Percentiles rank a stretch among this genome's conserved stretches.
Conservation (phyloP, 2,888 invertebrate genomes). For the Conchocele bisecta region DNA sequence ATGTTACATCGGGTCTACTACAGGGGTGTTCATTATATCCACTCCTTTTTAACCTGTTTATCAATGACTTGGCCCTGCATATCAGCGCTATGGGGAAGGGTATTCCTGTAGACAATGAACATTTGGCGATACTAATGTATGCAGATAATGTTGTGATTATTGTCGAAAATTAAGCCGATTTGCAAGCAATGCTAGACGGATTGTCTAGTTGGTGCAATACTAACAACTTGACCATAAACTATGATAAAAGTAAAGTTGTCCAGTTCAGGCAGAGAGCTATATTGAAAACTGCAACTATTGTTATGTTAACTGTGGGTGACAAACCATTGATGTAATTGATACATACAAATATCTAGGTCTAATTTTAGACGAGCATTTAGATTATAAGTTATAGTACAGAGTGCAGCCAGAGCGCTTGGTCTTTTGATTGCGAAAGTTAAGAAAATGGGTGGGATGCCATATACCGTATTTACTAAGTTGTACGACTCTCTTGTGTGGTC, state of each 20-base stretch:
- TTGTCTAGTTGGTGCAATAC: slow-evolving; percentile 21
- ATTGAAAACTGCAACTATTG: no score
- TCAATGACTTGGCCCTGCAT: slow-evolving; percentile 8
- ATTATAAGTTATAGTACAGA: no score
- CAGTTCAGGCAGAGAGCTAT: slow-evolving; percentile 19
- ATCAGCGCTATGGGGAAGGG: slow-evolving; percentile 1
- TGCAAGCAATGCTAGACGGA: slow-evolving; percentile 20
- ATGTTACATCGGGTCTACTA: background rate
- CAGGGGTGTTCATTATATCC: slow-evolving; percentile 14
- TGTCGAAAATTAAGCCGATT: slow-evolving; percentile 28
- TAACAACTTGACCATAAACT: slow-evolving; percentile 15
- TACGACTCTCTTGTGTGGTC: no score
- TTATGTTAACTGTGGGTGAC: no score
- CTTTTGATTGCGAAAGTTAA: no score
- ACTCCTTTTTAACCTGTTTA: slow-evolving; percentile 13
- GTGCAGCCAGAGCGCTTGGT: no score
- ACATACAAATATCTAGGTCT: no score
- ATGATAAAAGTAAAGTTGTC: slow-evolving; percentile 27
- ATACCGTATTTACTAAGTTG: no score
- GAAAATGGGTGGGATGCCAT: no score
- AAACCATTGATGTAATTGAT: no score
- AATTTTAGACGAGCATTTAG: no score
- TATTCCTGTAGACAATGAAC: slow-evolving; percentile 8
- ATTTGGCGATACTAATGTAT: slow-evolving; percentile 16
- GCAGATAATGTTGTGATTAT: slow-evolving; percentile 25